Evolutionary conservation across 2,888 invertebrate genomes (phyloP).

Genomic region (Steinernema carpocapsae): DNA sequence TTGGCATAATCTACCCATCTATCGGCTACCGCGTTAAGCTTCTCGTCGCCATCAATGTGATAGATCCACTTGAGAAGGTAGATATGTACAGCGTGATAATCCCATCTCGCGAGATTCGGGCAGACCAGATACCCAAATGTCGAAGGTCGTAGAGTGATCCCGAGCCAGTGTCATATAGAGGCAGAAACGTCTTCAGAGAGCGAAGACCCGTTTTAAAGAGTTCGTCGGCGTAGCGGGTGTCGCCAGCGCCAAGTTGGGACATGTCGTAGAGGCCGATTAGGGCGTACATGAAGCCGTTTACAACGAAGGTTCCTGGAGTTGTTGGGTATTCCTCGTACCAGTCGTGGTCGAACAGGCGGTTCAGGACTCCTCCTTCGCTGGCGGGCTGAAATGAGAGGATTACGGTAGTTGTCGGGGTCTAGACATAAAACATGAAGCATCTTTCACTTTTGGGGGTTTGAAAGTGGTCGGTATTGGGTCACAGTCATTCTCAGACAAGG

Average conservation of each 20-base stretch:
- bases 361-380: constrained; percentile 81
- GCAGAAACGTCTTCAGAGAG: constrained; percentile 84
- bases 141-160: constrained; percentile 94
- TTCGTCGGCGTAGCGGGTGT: constrained; percentile 30
- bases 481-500: no score
- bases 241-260: constrained; percentile 63
- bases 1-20: constrained; percentile 65
- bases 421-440: no score
- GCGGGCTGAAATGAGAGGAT: constrained; percentile 71
- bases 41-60: constrained; percentile 76
- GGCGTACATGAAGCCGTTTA: constrained; percentile 98
- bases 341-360: constrained; percentile 74
- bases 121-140: constrained; percentile 82
- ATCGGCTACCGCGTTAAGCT: constrained; percentile 54
- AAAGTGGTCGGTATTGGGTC: no score
- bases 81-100: constrained; percentile 97
- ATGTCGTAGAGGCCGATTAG: constrained; percentile 93
- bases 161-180: constrained; percentile 90
- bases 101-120: constrained; percentile 89
- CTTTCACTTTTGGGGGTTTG: no score
- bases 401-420: not conserved
- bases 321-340: constrained; percentile 99
- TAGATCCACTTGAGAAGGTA: constrained; percentile 81
- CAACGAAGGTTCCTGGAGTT: constrained; percentile 87
- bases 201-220: constrained; percentile 62